Base-by-base conservation (phyloP, 2,888 invertebrate species). In the Lysandra coridon region DNA sequence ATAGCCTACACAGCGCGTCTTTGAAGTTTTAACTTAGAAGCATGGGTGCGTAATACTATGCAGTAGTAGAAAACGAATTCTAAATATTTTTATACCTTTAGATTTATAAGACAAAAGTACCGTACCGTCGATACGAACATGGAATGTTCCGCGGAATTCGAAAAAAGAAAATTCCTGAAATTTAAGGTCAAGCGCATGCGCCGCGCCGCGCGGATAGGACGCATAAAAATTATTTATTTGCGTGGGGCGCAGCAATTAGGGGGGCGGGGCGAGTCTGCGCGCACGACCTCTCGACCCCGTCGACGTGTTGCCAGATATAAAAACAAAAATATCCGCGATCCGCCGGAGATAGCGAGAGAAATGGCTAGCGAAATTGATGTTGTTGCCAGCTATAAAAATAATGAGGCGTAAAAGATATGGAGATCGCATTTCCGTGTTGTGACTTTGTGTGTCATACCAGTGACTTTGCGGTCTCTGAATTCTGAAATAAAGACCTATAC, bases 181-280 rank as follows among this genome's bases (percentile, higher is more conserved):
- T 74, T 40, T 60, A 79, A 90, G 92, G 92, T 92, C 91, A 92
- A 88, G 89, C 89, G 89, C 91, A 88, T 91, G 91, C 91, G 85
- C 79, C 79, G 60, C n/a, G 62, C 79, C 79, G 60, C n/a, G 62
- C 74, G 79, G 79, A 62, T 78, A 80, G 87, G 86, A 79, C 86
- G 92, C 88, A 92, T 93, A 94, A 94, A 94, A 94, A 93, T 90
- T 92, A 94, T 93, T 93, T 93, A 93, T 94, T 93, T 94, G 93
- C 92, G 93, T 93, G 93, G 92, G 91, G 91, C 90, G 91, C 90
- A 17, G 92, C 93, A 95, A 95, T 95, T 94, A 95, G 92, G 92
- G 89, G 89, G 94, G 95, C 93, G 94, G 93, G 85, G 88, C 89
- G 87, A 87, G 92, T 89, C 91, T 90, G 92, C 89, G 91, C 87